phyloP scores from a whole-genome alignment of 2,113 vertebrate species.

The Eolophus roseicapilla region DNA sequence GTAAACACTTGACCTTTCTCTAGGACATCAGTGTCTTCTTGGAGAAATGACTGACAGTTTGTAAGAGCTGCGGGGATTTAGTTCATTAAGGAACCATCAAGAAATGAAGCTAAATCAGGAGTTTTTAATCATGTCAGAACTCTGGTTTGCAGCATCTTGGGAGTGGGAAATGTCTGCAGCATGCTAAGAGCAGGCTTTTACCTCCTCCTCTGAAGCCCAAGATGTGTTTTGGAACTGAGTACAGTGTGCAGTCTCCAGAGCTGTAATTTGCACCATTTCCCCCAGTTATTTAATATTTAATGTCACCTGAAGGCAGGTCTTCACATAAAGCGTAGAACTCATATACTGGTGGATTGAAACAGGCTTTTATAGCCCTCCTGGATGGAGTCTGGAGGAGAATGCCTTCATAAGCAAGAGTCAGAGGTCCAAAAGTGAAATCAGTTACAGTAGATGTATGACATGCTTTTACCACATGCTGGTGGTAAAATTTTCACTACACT shows the following conservation, averaged over 20 bases:
- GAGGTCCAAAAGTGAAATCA: not conserved
- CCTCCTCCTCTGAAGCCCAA: not conserved
- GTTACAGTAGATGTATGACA: not conserved
- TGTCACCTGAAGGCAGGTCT: conserved; percentile 8
- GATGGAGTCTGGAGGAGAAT: not conserved
- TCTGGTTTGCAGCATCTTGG: not conserved
- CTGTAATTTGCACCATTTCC: not conserved
- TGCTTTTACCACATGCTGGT: not conserved
- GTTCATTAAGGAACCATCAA: conserved; percentile 6
- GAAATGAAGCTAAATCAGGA: conserved; percentile 1
- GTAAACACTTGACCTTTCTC: not conserved
- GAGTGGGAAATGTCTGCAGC: not conserved
- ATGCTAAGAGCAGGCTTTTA: not conserved
- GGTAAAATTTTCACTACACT: not conserved
- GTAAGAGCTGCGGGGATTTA: not conserved
- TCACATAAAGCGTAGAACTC: not conserved
- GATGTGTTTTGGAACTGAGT: not conserved
- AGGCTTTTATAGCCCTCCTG: not conserved
- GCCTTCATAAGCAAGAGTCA: not conserved
- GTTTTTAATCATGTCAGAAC: conserved; percentile 16
- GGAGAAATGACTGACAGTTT: conserved; percentile 45
- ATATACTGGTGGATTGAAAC: not conserved
- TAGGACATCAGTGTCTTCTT: not conserved
- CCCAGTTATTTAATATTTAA: conserved; percentile 1
- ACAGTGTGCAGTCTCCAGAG: not conserved